phyloP scores from a whole-genome alignment of 2,113 vertebrate species.

The Pelmatolapia mariae region DNA sequence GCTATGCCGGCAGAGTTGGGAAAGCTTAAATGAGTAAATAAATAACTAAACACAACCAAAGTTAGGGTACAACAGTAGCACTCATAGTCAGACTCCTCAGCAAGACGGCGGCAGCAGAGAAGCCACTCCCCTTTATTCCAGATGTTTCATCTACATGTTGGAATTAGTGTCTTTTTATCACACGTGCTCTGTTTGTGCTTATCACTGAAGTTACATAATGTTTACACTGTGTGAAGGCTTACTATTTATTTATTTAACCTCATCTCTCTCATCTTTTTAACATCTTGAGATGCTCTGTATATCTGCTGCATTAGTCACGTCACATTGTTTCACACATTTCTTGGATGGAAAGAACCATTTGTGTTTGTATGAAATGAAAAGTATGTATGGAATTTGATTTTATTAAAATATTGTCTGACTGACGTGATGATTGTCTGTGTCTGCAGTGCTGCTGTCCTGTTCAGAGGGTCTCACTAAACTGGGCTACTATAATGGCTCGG shows the following conservation, averaged over 20 bases:
- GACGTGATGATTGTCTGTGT: background rate
- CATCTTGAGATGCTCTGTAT: background rate
- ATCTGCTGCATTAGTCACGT: no score
- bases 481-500: constrained; percentile 77
- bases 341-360: background rate
- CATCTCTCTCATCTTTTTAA: background rate
- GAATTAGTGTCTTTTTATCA: background rate
- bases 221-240: background rate
- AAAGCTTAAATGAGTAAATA: background rate
- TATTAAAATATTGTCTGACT: background rate
- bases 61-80: background rate
- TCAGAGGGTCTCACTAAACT: constrained; percentile 51
- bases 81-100: background rate
- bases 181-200: background rate
- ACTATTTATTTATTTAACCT: background rate
- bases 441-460: constrained; percentile 61
- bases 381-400: background rate
- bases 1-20: background rate
- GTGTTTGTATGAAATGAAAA: background rate
- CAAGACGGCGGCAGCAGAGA: background rate
- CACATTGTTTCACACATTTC: no score
- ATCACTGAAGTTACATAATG: background rate
- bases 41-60: background rate
- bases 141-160: background rate
- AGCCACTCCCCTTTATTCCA: background rate